Base-by-base conservation (phyloP, 1,140 invertebrate species). In the Lethocerus indicus region DNA sequence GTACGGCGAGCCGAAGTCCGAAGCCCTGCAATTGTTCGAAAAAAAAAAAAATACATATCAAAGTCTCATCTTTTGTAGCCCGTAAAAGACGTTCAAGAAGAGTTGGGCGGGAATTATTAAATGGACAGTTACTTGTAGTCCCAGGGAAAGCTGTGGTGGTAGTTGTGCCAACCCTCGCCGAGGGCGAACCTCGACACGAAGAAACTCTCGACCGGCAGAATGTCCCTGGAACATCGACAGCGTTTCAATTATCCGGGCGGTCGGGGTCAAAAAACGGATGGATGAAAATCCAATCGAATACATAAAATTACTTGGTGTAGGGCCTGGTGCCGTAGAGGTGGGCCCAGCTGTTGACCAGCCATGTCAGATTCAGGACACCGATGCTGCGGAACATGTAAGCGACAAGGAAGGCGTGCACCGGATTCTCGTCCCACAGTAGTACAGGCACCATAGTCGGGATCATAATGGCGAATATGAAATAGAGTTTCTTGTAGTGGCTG, bases 101-200 rank as follows among this genome's bases (percentile, higher is more conserved):
- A n/a, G n/a, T n/a, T n/a, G n/a, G 2, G 76, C 71, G n/a, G n/a
- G n/a, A n/a, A n/a, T n/a, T n/a, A n/a, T n/a, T n/a, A n/a, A n/a
- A n/a, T n/a, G n/a, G n/a, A n/a, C n/a, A n/a, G n/a, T n/a, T n/a
- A n/a, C 52, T 73, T 68, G 63, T 81, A 91, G 61, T 96, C 91
- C 74, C 81, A 86, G 0, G 89, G 88, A 52, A 79, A 78, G 0
- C 85, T 83, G 61, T 96, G 92, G 61, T 96, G 92, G 66, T 89
- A 96, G 65, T 94, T 95, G 64, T 94, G 90, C 79, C 87, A 92
- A 21, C 88, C 89, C 65, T 88, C 84, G 1, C 84, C 84, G 6
- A 83, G 59, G 0, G 82, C 74, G 16, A 78, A 72, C 21, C 84
- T 62, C 1, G 81, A 76, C 0, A 86, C 81, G 1, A 72, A 63